Base-by-base conservation (phyloP, 1,140 invertebrate genomes). In the Sinonovacula constricta region DNA sequence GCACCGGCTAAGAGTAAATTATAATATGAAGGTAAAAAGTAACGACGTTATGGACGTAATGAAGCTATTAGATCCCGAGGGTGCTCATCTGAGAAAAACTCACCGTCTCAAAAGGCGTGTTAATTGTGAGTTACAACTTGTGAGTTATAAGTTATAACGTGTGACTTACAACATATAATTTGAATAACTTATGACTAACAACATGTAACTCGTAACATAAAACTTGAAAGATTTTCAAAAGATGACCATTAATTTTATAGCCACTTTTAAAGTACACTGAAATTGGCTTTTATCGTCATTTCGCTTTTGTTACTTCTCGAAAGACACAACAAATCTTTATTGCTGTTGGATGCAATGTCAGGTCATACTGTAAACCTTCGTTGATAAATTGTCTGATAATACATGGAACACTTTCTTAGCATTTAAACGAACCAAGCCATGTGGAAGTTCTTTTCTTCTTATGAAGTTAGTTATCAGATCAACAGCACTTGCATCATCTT, bases 331-430 rank as follows among this genome's bases (percentile, higher is more conserved):
- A 69, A 54, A 69, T 33, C 18, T 69, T 12, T 30, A 69, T n/a
- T 12, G 66, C 66, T 28, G 66, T 28, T n/a, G 66, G 66, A 18
- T 28, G 66, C 51, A 28, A 28, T 30, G 45, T 34, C 15, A 51
- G 24, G 1, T 69, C 66, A 69, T 69, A 56, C 30, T 69, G 66
- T 49, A 69, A 51, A n/a, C 66, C 26, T 56, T 69, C 66, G 22
- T 4, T 22, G 26, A 69, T 69, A 30, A 69, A 14, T 28, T 22
- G 26, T 31, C 51, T 69, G 30, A 69, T 34, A 28, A 54, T 15
- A 69, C 10, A 56, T 56, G 66, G 28, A 69, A 68, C 28, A n/a
- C n/a, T 33, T 22, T 15, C 33, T 69, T 1, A 7, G 28, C 31
- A 12, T 69, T 30, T 53, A 69, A 69, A 30, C 28, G 66, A 69